Percentiles rank a stretch among this genome's conserved stretches.
phyloP scores from a whole-genome alignment of 2,113 vertebrate genomes.

The Amphilophus citrinellus region DNA sequence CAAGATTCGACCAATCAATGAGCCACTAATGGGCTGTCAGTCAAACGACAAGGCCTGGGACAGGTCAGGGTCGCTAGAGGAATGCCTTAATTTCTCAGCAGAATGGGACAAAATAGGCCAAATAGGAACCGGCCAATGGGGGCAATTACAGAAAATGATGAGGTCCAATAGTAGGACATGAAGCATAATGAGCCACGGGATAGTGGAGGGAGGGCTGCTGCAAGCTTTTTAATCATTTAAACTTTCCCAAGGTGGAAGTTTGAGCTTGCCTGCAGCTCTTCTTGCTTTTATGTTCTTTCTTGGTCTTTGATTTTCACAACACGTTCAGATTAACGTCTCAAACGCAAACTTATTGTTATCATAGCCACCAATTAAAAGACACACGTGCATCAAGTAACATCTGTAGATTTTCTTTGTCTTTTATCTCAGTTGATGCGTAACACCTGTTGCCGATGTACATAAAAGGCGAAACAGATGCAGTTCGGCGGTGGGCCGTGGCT shows the following conservation, averaged over 20 bases:
- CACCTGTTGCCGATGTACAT: slow-evolving; percentile 35
- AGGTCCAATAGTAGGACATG: slow-evolving; percentile 61
- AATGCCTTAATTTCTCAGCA: slow-evolving; percentile 68
- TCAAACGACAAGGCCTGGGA: slow-evolving; percentile 68
- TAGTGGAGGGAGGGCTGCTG: slow-evolving; percentile 19
- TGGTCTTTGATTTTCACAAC: slow-evolving; percentile 23
- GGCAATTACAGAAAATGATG: slow-evolving; percentile 72
- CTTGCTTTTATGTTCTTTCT: not conserved
- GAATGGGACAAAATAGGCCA: slow-evolving; percentile 63
- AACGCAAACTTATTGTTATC: not conserved
- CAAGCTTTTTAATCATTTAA: slow-evolving; percentile 62
- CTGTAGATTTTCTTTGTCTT: slow-evolving; percentile 6
- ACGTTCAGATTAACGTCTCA: not conserved
- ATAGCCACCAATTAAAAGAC: not conserved
- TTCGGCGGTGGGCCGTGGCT: not conserved
- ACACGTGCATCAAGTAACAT: not conserved
- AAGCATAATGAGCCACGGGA: slow-evolving; percentile 52
- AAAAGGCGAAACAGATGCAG: slow-evolving; percentile 8
- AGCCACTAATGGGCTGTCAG: slow-evolving; percentile 74
- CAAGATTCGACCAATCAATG: slow-evolving; percentile 76
- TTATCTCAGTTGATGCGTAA: not conserved
- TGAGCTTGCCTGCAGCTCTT: slow-evolving; percentile 29
- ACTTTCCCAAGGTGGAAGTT: slow-evolving; percentile 55
- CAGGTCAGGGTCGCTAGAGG: slow-evolving; percentile 73
- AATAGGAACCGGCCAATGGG: slow-evolving; percentile 57